phyloP scores from a whole-genome alignment of 2,113 vertebrate genomes.

The Mungos mungo region DNA sequence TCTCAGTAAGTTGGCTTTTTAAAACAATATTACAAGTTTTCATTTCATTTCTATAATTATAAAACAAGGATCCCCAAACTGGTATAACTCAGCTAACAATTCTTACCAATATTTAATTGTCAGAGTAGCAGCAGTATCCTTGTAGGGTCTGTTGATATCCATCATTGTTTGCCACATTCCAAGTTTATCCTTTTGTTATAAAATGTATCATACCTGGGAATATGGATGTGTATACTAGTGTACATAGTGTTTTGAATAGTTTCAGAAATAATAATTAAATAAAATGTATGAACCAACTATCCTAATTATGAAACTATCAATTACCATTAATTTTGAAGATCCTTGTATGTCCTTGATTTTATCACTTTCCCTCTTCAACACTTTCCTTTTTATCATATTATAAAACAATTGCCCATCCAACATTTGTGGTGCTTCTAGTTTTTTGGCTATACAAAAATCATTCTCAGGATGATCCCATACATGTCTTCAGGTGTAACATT shows the following conservation, averaged over 20 bases:
- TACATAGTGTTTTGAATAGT: background rate
- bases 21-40: background rate
- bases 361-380: background rate
- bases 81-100: background rate
- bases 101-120: background rate
- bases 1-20: background rate
- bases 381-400: too few relatives aligned
- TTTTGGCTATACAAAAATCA: background rate
- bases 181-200: background rate
- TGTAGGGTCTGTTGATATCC: background rate
- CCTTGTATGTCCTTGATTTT: background rate
- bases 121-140: background rate
- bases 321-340: background rate
- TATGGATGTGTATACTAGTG: background rate
- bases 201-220: background rate
- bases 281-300: background rate
- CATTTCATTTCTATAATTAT: background rate
- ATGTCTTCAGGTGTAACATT: background rate
- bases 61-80: background rate
- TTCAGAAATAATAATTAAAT: background rate
- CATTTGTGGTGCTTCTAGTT: background rate
- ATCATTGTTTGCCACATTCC: background rate
- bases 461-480: background rate
- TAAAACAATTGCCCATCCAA: background rate
- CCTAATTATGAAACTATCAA: background rate